phyloP scores from a whole-genome alignment of 2,797 vertebrate species.

The Falco rusticolus region DNA sequence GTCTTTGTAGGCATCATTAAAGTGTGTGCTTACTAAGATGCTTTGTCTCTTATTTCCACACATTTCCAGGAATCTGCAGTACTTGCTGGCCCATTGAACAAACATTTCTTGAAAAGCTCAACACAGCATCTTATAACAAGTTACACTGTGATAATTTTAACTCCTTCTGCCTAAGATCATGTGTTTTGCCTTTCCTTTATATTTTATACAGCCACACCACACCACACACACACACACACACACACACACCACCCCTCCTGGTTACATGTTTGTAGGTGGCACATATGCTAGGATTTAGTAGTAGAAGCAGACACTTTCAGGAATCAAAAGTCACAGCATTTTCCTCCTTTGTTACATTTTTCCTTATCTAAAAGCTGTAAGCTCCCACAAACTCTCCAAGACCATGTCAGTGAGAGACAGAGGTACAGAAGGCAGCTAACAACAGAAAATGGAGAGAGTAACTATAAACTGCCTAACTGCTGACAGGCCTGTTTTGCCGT shows the following conservation, averaged over 20 bases:
- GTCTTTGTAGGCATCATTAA: not conserved
- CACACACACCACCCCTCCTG: not conserved
- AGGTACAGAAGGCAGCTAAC: not conserved
- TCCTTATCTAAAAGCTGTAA: not conserved
- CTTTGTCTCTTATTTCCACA: not conserved
- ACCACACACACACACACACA: no score
- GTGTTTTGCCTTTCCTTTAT: not conserved
- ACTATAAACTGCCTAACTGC: not conserved
- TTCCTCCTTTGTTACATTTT: not conserved
- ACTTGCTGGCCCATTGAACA: not conserved
- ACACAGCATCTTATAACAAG: not conserved
- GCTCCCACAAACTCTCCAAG: not conserved
- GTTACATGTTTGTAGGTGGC: not conserved
- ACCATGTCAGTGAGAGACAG: not conserved
- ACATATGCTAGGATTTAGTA: not conserved
- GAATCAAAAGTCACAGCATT: not conserved
- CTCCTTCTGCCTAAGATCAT: not conserved
- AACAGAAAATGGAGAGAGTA: not conserved
- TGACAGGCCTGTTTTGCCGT: not conserved
- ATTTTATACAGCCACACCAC: no score
- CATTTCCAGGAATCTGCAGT: not conserved
- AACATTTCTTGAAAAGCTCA: not conserved
- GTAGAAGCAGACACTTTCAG: not conserved
- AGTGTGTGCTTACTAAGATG: not conserved
- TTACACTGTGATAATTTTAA: not conserved